Percentiles rank a stretch among this genome's conserved stretches.
Evolutionary conservation across 2,797 vertebrate species (phyloP).

Genomic region (Oreonectes daqikongensis): DNA sequence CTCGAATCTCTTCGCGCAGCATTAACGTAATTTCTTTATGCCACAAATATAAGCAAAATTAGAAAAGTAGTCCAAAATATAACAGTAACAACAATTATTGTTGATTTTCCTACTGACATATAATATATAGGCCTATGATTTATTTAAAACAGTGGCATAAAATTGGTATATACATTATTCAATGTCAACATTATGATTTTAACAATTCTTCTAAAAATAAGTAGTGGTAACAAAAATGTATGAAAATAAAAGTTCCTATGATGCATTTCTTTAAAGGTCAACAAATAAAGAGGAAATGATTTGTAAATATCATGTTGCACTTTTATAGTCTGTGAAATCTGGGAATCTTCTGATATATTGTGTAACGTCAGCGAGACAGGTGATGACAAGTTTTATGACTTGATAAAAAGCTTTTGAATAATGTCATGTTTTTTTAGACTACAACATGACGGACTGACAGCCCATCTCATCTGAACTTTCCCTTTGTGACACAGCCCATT

Average conservation of each 20-base stretch:
- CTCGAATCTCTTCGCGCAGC: too few relatives aligned
- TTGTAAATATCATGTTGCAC: background rate
- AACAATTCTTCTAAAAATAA: background rate
- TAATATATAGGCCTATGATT: too few relatives aligned
- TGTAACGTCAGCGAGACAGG: conserved; percentile 25
- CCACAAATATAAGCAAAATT: too few relatives aligned
- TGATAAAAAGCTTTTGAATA: conserved; percentile 37
- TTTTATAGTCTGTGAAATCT: conserved; percentile 6
- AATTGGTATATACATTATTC: too few relatives aligned
- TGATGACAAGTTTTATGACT: conserved; percentile 41
- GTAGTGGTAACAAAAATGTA: too few relatives aligned
- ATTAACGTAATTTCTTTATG: too few relatives aligned
- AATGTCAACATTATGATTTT: background rate
- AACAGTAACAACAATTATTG: too few relatives aligned
- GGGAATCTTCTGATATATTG: conserved; percentile 10
- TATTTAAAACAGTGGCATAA: too few relatives aligned
- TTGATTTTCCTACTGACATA: too few relatives aligned
- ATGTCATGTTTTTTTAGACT: conserved; percentile 48
- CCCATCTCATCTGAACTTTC: conserved; percentile 59
- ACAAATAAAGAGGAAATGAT: conserved; percentile 2
- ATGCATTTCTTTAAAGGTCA: background rate
- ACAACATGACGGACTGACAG: conserved; percentile 67
- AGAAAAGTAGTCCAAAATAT: too few relatives aligned
- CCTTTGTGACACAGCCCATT: conserved; percentile 33
- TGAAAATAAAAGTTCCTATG: background rate